Evolutionary conservation across 2,888 invertebrate species (phyloP), one percentile per base, ranked within the genome.

Genomic region (Dyspetes luteomarginatus): DNA sequence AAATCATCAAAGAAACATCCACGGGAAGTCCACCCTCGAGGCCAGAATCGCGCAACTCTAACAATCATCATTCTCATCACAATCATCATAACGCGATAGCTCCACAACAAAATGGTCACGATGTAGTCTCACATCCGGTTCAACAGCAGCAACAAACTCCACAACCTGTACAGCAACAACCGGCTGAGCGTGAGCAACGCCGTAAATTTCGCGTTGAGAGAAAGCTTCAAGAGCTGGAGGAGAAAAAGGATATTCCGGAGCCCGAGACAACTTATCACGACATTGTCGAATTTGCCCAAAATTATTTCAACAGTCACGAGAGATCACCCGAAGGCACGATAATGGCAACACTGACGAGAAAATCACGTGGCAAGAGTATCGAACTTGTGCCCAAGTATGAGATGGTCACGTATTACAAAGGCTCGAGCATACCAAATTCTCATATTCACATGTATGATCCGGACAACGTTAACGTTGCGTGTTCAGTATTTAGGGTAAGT

Each of bases 361-460:
- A 97, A 91, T 93, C 94, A 0, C 93, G 94, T 43, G 94, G 90
- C 3, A 97, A 97, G 88, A 95, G 95, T 7, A 94, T 95, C 85
- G 97, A 97, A 90, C 93, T 96, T 84, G 94, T 98, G 36, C 97
- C 97, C 2, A 98, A 98, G 89, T 96, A 97, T 88, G 98, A 98
- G 91, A 98, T 98, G 98, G 95, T 98, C 22, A 96, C 95, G 0
- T 98, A 96, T 91, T 97, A 97, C 90, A 97, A 97, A 90, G 96
- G 96, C 52, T 96, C 96, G 88, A 95, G 96, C 76, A 98, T 98
- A 85, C 97, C 98, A 0, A 97, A 97, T 67, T 98, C 98, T 0
- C 98, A 98, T 92, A 96, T 98, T 87, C 98, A 98, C 88, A 95
- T 98, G 93, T 98, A 98, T 90, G 98, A 98, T 93, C 97, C 98